Conservation (phyloP, 2,888 invertebrate genomes). For the Amaurobius ferox region DNA sequence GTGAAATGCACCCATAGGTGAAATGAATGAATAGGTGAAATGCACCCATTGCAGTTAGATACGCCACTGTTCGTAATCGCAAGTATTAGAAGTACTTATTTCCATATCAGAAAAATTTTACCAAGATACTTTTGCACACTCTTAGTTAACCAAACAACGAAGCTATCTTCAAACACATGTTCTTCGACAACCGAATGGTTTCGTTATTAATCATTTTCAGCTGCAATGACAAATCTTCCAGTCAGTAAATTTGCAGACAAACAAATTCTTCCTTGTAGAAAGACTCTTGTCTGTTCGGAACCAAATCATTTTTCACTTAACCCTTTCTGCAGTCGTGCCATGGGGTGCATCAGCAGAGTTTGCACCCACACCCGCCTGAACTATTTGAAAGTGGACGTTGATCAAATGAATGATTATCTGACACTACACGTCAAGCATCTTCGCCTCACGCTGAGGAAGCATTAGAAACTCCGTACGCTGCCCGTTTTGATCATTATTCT, state of each 20-base stretch:
- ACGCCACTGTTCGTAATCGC: too few relatives aligned
- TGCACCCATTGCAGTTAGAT: too few relatives aligned
- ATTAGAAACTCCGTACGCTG: conserved; percentile 17
- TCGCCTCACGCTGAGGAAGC: conserved; percentile 34
- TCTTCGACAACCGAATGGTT: too few relatives aligned
- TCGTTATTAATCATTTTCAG: background rate
- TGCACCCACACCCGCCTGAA: conserved; percentile 9
- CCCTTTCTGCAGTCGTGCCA: conserved; percentile 16
- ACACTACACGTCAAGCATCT: conserved; percentile 8
- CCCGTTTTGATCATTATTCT: conserved; percentile 37
- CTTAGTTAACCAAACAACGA: too few relatives aligned
- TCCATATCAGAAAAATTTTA: too few relatives aligned
- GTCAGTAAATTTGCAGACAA: background rate
- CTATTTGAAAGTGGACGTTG: conserved; percentile 28
- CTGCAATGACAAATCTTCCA: background rate
- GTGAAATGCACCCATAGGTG: too few relatives aligned
- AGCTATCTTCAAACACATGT: too few relatives aligned
- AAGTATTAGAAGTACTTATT: too few relatives aligned
- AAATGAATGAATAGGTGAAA: too few relatives aligned
- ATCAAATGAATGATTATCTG: conserved; percentile 30
- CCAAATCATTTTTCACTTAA: conserved; percentile 37
- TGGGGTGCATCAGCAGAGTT: background rate
- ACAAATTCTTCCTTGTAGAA: background rate
- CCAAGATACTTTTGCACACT: too few relatives aligned
- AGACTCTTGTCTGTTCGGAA: background rate